phyloP scores from a whole-genome alignment of 2,888 invertebrate genomes.

The Drosophila kuntzei region DNA sequence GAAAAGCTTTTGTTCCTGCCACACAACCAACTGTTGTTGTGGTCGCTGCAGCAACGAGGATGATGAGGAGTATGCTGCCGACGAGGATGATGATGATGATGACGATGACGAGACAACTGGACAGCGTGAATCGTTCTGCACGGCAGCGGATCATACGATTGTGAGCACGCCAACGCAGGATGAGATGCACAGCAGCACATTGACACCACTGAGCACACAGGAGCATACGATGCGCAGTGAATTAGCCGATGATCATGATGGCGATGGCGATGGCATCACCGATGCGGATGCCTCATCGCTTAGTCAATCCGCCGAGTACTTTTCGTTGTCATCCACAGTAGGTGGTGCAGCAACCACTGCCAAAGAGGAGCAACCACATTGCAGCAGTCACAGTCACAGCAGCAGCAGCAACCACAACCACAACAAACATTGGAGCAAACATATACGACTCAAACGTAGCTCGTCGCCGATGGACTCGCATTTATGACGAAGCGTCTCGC shows the following conservation, averaged over 20 bases:
- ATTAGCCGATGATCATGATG: constrained; percentile 41
- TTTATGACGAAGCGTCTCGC: constrained; percentile 86
- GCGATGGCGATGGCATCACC: constrained; percentile 45
- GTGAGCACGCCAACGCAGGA: constrained; percentile 56
- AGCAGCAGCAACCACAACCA: constrained; percentile 45
- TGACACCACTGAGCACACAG: constrained; percentile 79
- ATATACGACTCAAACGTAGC: constrained; percentile 79
- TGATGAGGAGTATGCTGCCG: constrained; percentile 45
- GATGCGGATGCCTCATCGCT: constrained; percentile 81
- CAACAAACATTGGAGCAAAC: constrained; percentile 73
- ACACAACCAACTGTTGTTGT: constrained; percentile 80
- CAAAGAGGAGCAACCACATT: constrained; percentile 4
- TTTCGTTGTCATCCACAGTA: constrained; percentile 78
- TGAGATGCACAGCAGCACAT: constrained; percentile 72
- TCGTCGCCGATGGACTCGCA: constrained; percentile 79
- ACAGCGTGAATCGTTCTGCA: constrained; percentile 71
- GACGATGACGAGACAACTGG: constrained; percentile 59
- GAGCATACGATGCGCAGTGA: constrained; percentile 78
- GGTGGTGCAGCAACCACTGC: constrained; percentile 26
- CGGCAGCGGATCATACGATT: constrained; percentile 71
- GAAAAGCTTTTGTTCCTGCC: constrained; percentile 83
- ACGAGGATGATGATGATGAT: constrained; percentile 49
- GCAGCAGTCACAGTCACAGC: constrained; percentile 29
- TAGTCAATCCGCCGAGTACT: constrained; percentile 84
- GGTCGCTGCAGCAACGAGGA: constrained; percentile 78